Evolutionary conservation across 2,113 vertebrate species (phyloP).

Genomic region (Synodontis membranacea): DNA sequence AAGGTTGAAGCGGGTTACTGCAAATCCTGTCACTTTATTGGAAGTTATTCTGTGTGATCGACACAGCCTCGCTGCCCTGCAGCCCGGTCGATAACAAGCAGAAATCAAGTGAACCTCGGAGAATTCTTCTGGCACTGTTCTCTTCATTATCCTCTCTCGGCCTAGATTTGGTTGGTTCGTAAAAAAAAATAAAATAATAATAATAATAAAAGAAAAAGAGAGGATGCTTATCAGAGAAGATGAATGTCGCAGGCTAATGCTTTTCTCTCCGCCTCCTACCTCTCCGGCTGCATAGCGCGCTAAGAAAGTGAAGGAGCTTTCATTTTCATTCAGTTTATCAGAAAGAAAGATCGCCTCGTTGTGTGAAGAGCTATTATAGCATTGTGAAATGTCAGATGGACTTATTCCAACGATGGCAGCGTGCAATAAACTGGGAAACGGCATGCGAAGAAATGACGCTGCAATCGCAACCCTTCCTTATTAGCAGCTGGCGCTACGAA

Average conservation of each 20-base stretch:
- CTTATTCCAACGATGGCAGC: slow-evolving; percentile 12
- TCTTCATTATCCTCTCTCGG: slow-evolving; percentile 39
- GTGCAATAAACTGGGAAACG: slow-evolving; percentile 35
- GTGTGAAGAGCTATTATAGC: slow-evolving; percentile 31
- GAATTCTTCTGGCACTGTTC: slow-evolving; percentile 29
- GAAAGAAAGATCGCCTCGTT: slow-evolving; percentile 8
- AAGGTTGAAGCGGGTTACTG: slow-evolving; percentile 44
- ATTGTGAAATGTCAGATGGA: slow-evolving; percentile 32
- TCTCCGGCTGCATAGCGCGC: not conserved
- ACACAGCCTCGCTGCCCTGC: not conserved
- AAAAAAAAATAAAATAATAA: not conserved
- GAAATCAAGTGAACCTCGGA: slow-evolving; percentile 41
- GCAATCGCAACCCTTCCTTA: slow-evolving; percentile 29
- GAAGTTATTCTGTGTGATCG: slow-evolving; percentile 31
- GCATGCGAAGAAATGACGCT: slow-evolving; percentile 31
- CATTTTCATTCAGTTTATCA: slow-evolving; percentile 9
- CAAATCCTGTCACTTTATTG: slow-evolving; percentile 46
- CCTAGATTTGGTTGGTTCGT: slow-evolving; percentile 36
- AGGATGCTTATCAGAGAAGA: slow-evolving; percentile 32
- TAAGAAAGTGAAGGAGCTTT: slow-evolving; percentile 18
- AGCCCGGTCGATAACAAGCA: slow-evolving; percentile 36
- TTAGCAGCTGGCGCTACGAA: slow-evolving; percentile 36
- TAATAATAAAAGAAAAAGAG: not conserved
- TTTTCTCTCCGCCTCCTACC: slow-evolving; percentile 11
- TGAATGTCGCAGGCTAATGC: slow-evolving; percentile 6